Evolutionary conservation across 2,888 invertebrate species (phyloP), one percentile per base, ranked within the genome.

Genomic region (Trachelus stipa): DNA sequence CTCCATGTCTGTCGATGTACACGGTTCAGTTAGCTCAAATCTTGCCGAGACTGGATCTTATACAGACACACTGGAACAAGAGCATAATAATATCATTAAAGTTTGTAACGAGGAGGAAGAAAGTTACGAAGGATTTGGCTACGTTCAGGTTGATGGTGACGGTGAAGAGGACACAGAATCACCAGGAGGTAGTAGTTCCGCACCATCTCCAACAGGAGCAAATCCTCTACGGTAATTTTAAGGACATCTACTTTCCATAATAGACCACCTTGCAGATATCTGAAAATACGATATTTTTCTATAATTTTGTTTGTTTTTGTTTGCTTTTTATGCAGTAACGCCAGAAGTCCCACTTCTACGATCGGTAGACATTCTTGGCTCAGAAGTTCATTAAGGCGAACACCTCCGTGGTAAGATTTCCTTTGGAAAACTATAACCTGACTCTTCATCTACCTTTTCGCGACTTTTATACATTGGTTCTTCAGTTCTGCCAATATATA

Each of bases 331-430:
- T 79, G 12, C 80, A 90, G 93, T 82, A 93, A 92, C 84, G 93
- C 93, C 4, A 92, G 93, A 77, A 95, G 95, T 90, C 95, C 95
- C 4, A 93, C 93, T 73, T 93, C 93, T 82, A 93, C 92, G 69
- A 93, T 96, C 84, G 95, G 95, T 87, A 93, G 97, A 88, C 96
- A 97, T 91, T 95, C 96, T 77, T 97, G 97, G 97, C 94, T 96
- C 73, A 93, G 97, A 86, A 97, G 96, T 74, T 97, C 97, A 89
- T 92, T 97, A 76, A 93, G 97, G 88, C 93, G 97, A 90, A 96
- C 96, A 74, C 95, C 96, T 80, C 95, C 96, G 83, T 96, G 95
- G 97, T 97, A 93, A 92, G 92, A 86, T 68, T 83, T 81, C 82
- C 76, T 85, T 76, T 76, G 74, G 12, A 37, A 75, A 76, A 37